Conservation (phyloP, 2,888 invertebrate species). For the Mechanitis messenoides region DNA sequence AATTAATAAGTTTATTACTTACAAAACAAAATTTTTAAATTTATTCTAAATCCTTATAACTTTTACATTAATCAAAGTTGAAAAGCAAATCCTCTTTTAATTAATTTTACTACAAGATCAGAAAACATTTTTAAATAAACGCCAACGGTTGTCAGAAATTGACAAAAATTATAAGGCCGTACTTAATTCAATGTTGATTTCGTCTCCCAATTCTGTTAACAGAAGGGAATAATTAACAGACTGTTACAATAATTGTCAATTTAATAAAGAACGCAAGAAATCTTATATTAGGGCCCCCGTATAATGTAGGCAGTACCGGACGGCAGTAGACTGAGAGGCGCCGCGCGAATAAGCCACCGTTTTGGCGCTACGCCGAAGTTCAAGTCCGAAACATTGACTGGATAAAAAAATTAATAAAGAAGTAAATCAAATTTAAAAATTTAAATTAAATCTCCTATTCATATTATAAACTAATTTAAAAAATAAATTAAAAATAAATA, state of each 20-base stretch:
- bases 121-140: background rate
- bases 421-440: background rate
- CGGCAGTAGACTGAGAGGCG: constrained; percentile 37
- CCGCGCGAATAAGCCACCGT: constrained; percentile 35
- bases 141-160: background rate
- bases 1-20: no score
- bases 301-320: constrained; percentile 16
- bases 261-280: constrained; percentile 7
- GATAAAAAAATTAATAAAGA: constrained; percentile 14
- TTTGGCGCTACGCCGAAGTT: constrained; percentile 32
- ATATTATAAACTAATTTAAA: background rate
- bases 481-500: background rate
- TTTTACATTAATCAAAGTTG: background rate
- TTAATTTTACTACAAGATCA: background rate
- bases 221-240: constrained; percentile 24
- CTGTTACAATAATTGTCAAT: constrained; percentile 23
- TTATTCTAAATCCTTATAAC: background rate
- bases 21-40: no score
- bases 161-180: background rate
- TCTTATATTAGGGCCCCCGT: constrained; percentile 7
- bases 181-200: constrained; percentile 10
- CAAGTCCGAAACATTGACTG: constrained; percentile 30
- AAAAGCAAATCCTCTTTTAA: background rate
- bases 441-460: background rate
- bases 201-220: constrained; percentile 14